Conservation (phyloP, 2,113 vertebrate species). For the Terrapene triunguis region DNA sequence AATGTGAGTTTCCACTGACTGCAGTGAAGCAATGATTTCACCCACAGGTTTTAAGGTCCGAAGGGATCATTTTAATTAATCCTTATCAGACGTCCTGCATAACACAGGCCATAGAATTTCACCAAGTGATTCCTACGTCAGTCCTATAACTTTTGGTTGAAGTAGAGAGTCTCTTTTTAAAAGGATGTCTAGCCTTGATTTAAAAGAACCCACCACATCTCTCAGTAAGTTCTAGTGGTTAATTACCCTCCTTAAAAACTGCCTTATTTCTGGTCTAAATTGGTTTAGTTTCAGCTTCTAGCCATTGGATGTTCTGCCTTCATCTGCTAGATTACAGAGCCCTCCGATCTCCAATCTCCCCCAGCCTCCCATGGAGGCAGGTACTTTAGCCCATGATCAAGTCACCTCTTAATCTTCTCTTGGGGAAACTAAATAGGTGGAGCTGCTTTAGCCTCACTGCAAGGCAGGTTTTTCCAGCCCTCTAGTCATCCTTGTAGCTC, state of each 20-base stretch:
- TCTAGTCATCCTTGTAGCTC: neutral
- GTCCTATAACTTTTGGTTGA: neutral
- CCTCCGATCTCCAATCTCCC: neutral
- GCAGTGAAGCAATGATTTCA: neutral
- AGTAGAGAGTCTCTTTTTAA: neutral
- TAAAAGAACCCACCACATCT: neutral
- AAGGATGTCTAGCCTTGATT: neutral
- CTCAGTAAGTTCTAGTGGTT: too few relatives aligned
- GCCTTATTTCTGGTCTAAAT: neutral
- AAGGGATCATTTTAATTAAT: neutral
- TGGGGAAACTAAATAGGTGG: neutral
- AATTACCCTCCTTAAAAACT: too few relatives aligned
- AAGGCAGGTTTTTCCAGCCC: neutral
- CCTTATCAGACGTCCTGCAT: neutral
- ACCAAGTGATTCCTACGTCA: neutral
- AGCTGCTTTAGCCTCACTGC: neutral
- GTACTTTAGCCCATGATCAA: neutral
- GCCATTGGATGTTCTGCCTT: neutral
- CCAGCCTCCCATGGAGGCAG: neutral
- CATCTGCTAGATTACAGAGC: neutral
- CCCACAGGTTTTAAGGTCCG: neutral
- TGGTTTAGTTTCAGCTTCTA: neutral
- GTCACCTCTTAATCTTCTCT: neutral
- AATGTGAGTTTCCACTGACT: neutral
- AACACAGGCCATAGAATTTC: neutral